phyloP scores from a whole-genome alignment of 1,140 invertebrate species.

The Penaeus japonicus region DNA sequence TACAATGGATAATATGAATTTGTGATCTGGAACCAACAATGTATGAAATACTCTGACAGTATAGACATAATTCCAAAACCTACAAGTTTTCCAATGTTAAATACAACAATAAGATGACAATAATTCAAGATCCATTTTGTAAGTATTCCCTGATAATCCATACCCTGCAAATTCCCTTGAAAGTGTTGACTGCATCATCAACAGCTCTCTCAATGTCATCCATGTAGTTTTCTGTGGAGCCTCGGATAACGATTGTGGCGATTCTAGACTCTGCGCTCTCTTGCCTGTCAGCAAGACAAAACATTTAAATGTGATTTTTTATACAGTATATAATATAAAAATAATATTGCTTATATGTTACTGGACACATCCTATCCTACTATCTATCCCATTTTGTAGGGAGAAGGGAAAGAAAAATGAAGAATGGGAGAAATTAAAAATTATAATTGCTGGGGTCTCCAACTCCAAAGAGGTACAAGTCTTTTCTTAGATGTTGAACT shows the following conservation, averaged over 20 bases:
- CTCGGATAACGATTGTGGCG: constrained; percentile 92
- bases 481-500: too few species aligned
- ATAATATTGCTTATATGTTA: too few species aligned
- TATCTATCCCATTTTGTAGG: too few species aligned
- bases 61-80: background rate
- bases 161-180: constrained; percentile 82
- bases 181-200: constrained; percentile 99
- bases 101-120: constrained; percentile 8
- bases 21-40: too few species aligned
- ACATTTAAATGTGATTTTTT: background rate
- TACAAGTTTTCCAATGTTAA: constrained; percentile 13
- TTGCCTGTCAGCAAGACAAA: constrained; percentile 41
- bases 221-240: constrained; percentile 98
- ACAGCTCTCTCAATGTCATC: constrained; percentile 98
- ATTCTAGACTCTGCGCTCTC: constrained; percentile 73
- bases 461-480: too few species aligned
- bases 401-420: too few species aligned
- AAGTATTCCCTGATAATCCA: background rate
- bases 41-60: too few species aligned
- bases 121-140: constrained; percentile 28
- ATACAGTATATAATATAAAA: background rate
- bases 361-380: too few species aligned
- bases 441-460: too few species aligned
- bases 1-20: too few species aligned
- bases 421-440: too few species aligned